A percentile compares a stretch with the other conserved stretches of the same genome.
Conservation (phyloP, 1,140 invertebrate species). For the Diorhabda carinulata region DNA sequence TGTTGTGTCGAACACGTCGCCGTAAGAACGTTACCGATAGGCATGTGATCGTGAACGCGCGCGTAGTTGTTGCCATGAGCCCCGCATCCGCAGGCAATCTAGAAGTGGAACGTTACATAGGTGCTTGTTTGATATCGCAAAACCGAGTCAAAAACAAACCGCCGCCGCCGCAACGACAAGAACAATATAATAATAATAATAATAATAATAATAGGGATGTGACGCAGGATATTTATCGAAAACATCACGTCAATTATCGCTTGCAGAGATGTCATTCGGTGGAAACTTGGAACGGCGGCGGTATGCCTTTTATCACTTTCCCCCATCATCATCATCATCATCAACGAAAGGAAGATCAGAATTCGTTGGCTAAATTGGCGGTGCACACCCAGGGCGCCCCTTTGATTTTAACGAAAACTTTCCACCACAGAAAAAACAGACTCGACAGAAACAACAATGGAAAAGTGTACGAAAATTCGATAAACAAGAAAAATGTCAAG, state of each 20-base stretch:
- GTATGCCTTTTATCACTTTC: slow-evolving; percentile 42
- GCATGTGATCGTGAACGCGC: slow-evolving; percentile 20
- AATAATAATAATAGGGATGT: slow-evolving; percentile 1
- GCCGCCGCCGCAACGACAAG: slow-evolving; percentile 32
- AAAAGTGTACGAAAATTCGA: slow-evolving; percentile 28
- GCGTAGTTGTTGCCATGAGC: slow-evolving; percentile 51
- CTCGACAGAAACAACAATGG: slow-evolving; percentile 31
- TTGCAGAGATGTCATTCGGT: slow-evolving; percentile 35
- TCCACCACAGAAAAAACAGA: slow-evolving; percentile 42
- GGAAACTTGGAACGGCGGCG: slow-evolving; percentile 45
- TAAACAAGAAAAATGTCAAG: slow-evolving; percentile 37
- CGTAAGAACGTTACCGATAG: background rate
- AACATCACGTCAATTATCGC: slow-evolving; percentile 37
- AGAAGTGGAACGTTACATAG: slow-evolving; percentile 64
- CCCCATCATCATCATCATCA: slow-evolving; percentile 38
- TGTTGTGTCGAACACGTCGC: background rate
- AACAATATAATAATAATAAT: background rate
- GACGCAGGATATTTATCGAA: slow-evolving; percentile 48
- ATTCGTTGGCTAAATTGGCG: slow-evolving; percentile 62
- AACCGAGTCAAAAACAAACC: slow-evolving; percentile 40
- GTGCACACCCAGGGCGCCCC: slow-evolving; percentile 75
- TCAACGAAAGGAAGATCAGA: slow-evolving; percentile 23
- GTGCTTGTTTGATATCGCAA: slow-evolving; percentile 60
- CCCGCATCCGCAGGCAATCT: slow-evolving; percentile 56
- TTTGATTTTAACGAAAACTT: slow-evolving; percentile 60